These are phyloP conservation scores for Prunella himalayana DNA, from an alignment of 2,113 vertebrate species.

Conservation along the genomic window DNA sequence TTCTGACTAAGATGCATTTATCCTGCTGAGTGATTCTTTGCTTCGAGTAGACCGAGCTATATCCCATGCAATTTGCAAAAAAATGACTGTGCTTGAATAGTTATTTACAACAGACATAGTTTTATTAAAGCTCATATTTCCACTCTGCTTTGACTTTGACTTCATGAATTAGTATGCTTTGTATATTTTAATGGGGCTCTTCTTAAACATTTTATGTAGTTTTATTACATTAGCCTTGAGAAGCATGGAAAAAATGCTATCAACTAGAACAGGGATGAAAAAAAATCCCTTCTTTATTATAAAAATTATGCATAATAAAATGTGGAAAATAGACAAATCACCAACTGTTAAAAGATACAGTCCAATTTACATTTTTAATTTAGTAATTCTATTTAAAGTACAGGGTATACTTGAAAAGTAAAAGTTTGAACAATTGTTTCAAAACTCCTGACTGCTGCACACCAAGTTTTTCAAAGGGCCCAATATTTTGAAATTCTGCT, in stretches of 20 bases:
- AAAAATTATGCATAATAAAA: conserved; percentile 39
- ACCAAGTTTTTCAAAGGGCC: neutral
- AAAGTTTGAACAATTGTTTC: conserved; percentile 8
- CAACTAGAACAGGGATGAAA: conserved; percentile 8
- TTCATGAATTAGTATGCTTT: conserved; percentile 56
- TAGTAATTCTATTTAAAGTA: conserved; percentile 35
- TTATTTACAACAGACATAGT: conserved; percentile 59
- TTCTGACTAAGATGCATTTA: conserved; percentile 59
- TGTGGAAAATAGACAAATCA: conserved; percentile 24
- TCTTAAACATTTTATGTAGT: conserved; percentile 53
- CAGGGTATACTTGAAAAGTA: neutral
- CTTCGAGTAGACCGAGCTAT: conserved; percentile 11
- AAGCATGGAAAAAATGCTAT: conserved; percentile 33
- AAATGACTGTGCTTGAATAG: conserved; percentile 54
- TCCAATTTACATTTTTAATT: conserved; percentile 58
- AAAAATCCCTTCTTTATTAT: conserved; percentile 27
- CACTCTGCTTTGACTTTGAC: conserved; percentile 50
- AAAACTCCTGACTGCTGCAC: neutral
- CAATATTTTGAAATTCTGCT: neutral
- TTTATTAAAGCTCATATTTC: conserved; percentile 66
- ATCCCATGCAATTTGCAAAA: conserved; percentile 50
- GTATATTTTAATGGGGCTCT: conserved; percentile 58
- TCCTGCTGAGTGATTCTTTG: conserved; percentile 29
- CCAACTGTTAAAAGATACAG: conserved; percentile 22
- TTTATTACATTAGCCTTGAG: conserved; percentile 35